Evolutionary conservation across 2,888 invertebrate species (phyloP).

Genomic region (Dicranocentrus wangi): DNA sequence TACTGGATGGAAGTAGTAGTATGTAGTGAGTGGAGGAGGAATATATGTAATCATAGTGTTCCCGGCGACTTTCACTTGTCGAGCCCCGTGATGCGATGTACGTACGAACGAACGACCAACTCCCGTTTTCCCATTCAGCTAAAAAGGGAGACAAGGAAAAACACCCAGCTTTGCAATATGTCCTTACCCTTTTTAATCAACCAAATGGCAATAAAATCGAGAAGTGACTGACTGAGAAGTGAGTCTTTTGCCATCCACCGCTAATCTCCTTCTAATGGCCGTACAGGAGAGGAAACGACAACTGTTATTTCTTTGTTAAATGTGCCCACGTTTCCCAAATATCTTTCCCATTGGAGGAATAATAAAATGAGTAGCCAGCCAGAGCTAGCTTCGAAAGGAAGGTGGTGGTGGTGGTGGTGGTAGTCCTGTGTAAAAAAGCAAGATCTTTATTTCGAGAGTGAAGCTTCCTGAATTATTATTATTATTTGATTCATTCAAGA

Average conservation of each 20-base stretch:
- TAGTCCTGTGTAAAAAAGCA: background rate
- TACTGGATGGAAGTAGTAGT: too few species aligned
- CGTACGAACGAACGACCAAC: background rate
- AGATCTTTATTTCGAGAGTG: too few species aligned
- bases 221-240: constrained; percentile 66
- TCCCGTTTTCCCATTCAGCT: constrained; percentile 27
- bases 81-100: constrained; percentile 8
- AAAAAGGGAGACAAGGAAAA: constrained; percentile 24
- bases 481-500: constrained; percentile 50
- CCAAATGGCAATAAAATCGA: constrained; percentile 73
- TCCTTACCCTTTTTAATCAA: constrained; percentile 71
- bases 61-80: constrained; percentile 45
- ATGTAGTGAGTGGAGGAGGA: background rate
- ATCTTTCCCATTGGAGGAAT: constrained; percentile 65
- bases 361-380: too few species aligned
- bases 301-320: constrained; percentile 67
- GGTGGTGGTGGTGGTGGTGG: background rate
- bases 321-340: constrained; percentile 65
- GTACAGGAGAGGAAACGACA: constrained; percentile 60
- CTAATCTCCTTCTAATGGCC: constrained; percentile 66
- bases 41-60: constrained; percentile 1
- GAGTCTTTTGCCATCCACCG: constrained; percentile 64
- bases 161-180: constrained; percentile 61
- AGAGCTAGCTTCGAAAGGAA: background rate
- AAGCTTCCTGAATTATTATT: constrained; percentile 49